phyloP scores from a whole-genome alignment of 1,140 invertebrate species.

The Choristoneura fumiferana region DNA sequence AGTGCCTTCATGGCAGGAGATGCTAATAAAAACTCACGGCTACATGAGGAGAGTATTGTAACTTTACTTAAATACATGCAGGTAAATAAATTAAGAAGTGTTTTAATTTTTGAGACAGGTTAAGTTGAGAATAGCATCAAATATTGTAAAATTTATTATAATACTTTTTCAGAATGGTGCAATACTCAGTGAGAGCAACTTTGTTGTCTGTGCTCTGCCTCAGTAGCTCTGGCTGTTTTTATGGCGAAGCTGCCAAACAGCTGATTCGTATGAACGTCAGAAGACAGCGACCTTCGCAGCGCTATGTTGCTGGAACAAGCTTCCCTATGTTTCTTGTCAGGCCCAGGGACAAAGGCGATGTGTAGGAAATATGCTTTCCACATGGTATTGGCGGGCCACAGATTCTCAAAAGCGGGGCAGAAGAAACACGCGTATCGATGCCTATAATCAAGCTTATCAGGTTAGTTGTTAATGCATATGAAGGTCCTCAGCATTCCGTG shows the following conservation, averaged over 20 bases:
- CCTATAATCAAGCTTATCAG: slow-evolving; percentile 95
- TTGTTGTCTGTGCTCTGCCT: slow-evolving; percentile 93
- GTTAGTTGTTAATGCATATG: slow-evolving; percentile 58
- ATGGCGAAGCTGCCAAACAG: slow-evolving; percentile 94
- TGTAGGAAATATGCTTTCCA: slow-evolving; percentile 98
- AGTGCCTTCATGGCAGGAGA: slow-evolving; percentile 94
- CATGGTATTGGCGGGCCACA: slow-evolving; percentile 95
- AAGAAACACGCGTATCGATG: slow-evolving; percentile 93
- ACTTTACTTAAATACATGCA: slow-evolving; percentile 93
- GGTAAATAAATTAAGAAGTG: slow-evolving; percentile 71
- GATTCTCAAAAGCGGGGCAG: slow-evolving; percentile 95
- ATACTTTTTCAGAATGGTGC: slow-evolving; percentile 83
- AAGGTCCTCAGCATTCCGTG: too few relatives aligned
- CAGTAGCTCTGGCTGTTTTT: slow-evolving; percentile 85
- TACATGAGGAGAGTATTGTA: slow-evolving; percentile 96
- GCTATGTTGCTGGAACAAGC: slow-evolving; percentile 97
- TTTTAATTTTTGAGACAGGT: too few relatives aligned
- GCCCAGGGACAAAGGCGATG: slow-evolving; percentile 83
- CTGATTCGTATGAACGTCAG: slow-evolving; percentile 96
- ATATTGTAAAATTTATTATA: not conserved
- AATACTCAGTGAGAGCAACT: slow-evolving; percentile 94
- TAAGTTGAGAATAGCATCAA: not conserved
- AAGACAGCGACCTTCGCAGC: slow-evolving; percentile 94
- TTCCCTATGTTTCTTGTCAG: slow-evolving; percentile 92
- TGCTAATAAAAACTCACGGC: slow-evolving; percentile 86